A percentile compares a stretch with the other conserved stretches of the same genome.
phyloP scores from a whole-genome alignment of 2,888 invertebrate genomes.

The Lasioglossum figueresi region DNA sequence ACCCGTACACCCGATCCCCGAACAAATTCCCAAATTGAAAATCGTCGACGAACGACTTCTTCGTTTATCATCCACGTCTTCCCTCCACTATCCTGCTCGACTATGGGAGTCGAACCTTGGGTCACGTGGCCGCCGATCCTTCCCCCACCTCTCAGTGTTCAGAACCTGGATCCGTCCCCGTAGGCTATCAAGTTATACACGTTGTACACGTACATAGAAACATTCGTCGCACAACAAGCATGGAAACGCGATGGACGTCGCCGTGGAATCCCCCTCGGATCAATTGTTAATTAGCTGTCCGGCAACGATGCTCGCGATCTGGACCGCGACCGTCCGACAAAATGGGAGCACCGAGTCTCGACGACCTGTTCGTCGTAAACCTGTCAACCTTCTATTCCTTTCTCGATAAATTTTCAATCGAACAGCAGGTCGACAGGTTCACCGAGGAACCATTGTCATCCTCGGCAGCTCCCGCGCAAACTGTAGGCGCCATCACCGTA shows the following conservation, averaged over 20 bases:
- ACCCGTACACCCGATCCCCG: neutral
- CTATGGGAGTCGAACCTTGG: neutral
- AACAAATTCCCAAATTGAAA: neutral
- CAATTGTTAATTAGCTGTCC: conserved; percentile 9
- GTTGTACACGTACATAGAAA: conserved; percentile 77
- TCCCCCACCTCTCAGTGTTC: neutral
- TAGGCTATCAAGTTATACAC: conserved; percentile 71
- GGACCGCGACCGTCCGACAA: neutral
- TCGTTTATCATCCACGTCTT: neutral
- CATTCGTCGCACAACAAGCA: conserved; percentile 77
- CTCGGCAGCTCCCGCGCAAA: neutral
- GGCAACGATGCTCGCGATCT: neutral
- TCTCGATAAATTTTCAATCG: neutral
- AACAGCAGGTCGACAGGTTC: neutral
- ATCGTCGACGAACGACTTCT: neutral
- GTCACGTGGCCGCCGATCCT: neutral
- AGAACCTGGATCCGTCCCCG: conserved; percentile 32
- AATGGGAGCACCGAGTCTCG: neutral
- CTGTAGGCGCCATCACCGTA: neutral
- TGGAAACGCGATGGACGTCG: conserved; percentile 72
- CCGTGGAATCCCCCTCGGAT: conserved; percentile 24
- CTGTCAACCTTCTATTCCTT: neutral
- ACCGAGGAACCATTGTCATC: neutral
- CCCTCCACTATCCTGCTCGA: neutral
- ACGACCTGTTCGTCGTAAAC: neutral